These are phyloP conservation scores for Meiosimyza platycephala DNA, from an alignment of 2,888 invertebrate species.

Conservation along the genomic window DNA sequence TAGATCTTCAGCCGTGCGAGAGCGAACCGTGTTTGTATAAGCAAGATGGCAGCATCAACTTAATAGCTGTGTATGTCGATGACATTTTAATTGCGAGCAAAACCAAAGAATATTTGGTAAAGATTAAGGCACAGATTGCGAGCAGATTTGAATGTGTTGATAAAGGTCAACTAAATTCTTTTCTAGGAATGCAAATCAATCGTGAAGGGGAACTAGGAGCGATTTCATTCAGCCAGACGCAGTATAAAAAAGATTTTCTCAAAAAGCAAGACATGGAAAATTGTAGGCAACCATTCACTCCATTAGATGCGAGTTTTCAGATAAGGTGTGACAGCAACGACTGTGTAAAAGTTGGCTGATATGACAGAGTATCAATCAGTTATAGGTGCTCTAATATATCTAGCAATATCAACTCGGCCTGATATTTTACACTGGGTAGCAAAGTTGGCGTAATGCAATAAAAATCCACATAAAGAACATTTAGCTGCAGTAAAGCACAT, in stretches of 20 bases:
- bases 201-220: slow-evolving; percentile 33
- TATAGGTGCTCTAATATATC: slow-evolving; percentile 33
- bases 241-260: slow-evolving; percentile 32
- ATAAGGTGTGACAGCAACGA: slow-evolving; percentile 28
- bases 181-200: slow-evolving; percentile 41
- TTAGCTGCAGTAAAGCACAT: slow-evolving; percentile 13
- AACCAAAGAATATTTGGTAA: not conserved
- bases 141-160: slow-evolving; percentile 31
- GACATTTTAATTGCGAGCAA: slow-evolving; percentile 27
- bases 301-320: slow-evolving; percentile 37
- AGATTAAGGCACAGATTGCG: slow-evolving; percentile 24
- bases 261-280: slow-evolving; percentile 23
- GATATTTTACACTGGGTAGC: slow-evolving; percentile 35
- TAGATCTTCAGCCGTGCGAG: slow-evolving; percentile 6
- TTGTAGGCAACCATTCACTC: slow-evolving; percentile 25
- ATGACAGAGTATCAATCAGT: slow-evolving; percentile 29
- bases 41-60: not conserved
- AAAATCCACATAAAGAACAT: slow-evolving; percentile 37
- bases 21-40: slow-evolving; percentile 33
- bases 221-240: slow-evolving; percentile 28
- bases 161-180: slow-evolving; percentile 21
- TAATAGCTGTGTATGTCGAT: slow-evolving; percentile 35
- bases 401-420: slow-evolving; percentile 32
- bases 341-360: slow-evolving; percentile 33
- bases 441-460: slow-evolving; percentile 36